Evolutionary conservation across 1,140 invertebrate species (phyloP).

Genomic region (Tetraneura akinire): DNA sequence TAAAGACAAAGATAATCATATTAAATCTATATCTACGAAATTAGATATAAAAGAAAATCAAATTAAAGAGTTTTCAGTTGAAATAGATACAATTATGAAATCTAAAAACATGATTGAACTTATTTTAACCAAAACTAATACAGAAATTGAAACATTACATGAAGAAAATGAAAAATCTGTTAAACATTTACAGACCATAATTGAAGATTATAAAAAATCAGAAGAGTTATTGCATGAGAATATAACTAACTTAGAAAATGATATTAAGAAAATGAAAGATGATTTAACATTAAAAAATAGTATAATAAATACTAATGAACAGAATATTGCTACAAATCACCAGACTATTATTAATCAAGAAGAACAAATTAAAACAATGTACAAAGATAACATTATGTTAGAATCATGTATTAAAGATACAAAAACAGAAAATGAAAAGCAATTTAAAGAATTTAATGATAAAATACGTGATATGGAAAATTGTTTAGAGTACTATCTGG

Average conservation of each 20-base stretch:
- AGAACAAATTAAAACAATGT: constrained; percentile 11
- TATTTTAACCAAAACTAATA: constrained; percentile 46
- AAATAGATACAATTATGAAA: constrained; percentile 29
- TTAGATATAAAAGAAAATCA: constrained; percentile 24
- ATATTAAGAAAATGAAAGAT: constrained; percentile 4
- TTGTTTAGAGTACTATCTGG: constrained; percentile 22
- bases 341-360: neutral
- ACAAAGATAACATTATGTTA: constrained; percentile 17
- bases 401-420: neutral
- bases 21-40: neutral
- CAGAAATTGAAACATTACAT: constrained; percentile 41
- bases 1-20: constrained; percentile 31
- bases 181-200: neutral
- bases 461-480: constrained; percentile 35
- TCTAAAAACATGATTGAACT: constrained; percentile 46
- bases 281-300: neutral
- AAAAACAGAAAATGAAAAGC: constrained; percentile 1
- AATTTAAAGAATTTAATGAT: constrained; percentile 4
- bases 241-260: neutral
- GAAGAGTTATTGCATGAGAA: constrained; percentile 7
- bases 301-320: neutral
- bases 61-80: neutral
- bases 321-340: constrained; percentile 17
- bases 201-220: constrained; percentile 34
- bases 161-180: constrained; percentile 31